Evolutionary conservation across 2,888 invertebrate species (phyloP).

Genomic region (Drosophila borealis): DNA sequence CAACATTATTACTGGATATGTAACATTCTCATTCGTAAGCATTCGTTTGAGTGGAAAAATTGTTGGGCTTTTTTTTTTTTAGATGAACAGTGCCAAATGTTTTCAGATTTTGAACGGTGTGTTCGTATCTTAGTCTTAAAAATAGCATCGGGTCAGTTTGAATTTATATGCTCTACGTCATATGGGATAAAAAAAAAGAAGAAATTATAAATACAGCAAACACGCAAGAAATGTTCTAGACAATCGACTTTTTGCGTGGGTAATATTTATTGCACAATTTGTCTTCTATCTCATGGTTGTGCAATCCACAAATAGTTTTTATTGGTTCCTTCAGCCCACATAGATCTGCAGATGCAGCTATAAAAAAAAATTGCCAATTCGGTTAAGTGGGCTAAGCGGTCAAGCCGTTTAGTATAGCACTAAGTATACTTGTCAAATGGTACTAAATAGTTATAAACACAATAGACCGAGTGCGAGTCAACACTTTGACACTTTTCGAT

Average conservation of each 20-base stretch:
- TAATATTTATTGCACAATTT: slow-evolving; percentile 26
- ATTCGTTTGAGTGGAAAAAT: neutral
- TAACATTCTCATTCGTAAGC: neutral
- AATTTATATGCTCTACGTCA: slow-evolving; percentile 38
- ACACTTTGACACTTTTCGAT: slow-evolving; percentile 4
- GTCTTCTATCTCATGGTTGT: neutral
- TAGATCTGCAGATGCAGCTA: neutral
- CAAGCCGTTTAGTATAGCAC: neutral
- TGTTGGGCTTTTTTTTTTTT: neutral
- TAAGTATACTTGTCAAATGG: neutral
- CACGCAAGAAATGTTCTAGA: slow-evolving; percentile 17
- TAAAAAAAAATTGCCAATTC: slow-evolving; percentile 16
- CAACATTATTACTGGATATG: neutral
- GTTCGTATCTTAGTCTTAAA: slow-evolving; percentile 5
- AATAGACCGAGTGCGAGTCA: slow-evolving; percentile 2
- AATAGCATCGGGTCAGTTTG: slow-evolving; percentile 16
- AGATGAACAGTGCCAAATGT: slow-evolving; percentile 2
- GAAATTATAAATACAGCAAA: slow-evolving; percentile 4
- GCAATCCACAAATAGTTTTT: slow-evolving; percentile 10
- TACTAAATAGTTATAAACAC: slow-evolving; percentile 1
- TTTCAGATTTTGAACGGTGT: slow-evolving; percentile 6
- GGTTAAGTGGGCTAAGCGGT: slow-evolving; percentile 17
- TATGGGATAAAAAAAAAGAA: slow-evolving; percentile 1
- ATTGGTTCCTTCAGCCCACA: slow-evolving; percentile 20
- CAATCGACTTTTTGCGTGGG: slow-evolving; percentile 32